Evolutionary conservation across 2,113 vertebrate species (phyloP).

Genomic region (Bucco capensis): DNA sequence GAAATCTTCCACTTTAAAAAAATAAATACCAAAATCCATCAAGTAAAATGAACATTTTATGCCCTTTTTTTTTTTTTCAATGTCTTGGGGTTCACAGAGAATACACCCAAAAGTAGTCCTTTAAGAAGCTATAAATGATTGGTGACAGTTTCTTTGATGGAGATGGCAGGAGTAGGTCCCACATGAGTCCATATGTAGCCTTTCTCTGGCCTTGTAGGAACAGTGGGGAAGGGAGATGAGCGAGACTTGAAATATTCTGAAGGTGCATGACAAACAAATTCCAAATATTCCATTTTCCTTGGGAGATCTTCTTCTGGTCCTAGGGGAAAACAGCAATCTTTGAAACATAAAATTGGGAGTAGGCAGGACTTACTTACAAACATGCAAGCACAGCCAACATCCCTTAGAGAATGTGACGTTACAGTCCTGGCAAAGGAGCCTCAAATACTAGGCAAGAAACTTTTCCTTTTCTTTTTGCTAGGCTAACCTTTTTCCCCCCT

Average conservation of each 20-base stretch:
- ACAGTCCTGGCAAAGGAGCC: background rate
- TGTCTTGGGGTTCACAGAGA: background rate
- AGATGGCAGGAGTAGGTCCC: slow-evolving; percentile 85
- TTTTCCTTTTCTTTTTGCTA: background rate
- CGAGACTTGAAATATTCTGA: slow-evolving; percentile 97
- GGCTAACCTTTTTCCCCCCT: background rate
- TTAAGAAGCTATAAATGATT: slow-evolving; percentile 74
- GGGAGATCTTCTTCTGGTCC: slow-evolving; percentile 98
- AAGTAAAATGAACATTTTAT: background rate
- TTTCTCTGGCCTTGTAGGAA: slow-evolving; percentile 92
- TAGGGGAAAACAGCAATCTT: slow-evolving; percentile 56
- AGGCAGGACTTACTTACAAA: background rate
- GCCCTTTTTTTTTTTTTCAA: background rate
- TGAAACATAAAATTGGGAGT: background rate
- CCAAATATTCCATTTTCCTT: slow-evolving; percentile 96
- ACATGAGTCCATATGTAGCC: slow-evolving; percentile 98
- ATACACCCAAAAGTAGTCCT: background rate
- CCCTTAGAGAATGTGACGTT: background rate
- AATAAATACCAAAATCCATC: slow-evolving; percentile 10
- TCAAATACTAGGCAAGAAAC: background rate
- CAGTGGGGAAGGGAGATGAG: slow-evolving; percentile 92
- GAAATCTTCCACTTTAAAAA: slow-evolving; percentile 3
- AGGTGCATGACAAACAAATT: slow-evolving; percentile 97
- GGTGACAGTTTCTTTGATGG: slow-evolving; percentile 86
- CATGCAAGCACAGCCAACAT: background rate